Evolutionary conservation across 2,113 vertebrate genomes (phyloP).

Genomic region (Ailuropoda melanoleuca): DNA sequence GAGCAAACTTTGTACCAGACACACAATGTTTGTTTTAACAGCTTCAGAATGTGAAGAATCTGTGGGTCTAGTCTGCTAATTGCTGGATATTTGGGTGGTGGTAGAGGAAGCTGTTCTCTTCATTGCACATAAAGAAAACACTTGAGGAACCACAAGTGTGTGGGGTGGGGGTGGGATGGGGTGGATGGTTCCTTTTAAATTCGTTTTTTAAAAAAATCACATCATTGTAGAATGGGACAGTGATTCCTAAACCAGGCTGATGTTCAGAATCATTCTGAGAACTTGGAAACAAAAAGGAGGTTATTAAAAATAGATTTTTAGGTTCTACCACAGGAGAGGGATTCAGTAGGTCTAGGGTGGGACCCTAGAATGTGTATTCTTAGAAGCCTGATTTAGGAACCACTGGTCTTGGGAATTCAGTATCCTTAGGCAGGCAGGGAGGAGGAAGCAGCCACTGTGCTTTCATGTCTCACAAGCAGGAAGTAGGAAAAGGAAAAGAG

Average conservation of each 20-base stretch:
- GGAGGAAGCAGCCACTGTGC: background rate
- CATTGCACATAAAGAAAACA: slow-evolving; percentile 51
- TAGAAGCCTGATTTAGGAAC: background rate
- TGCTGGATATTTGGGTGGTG: slow-evolving; percentile 44
- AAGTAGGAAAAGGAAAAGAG: slow-evolving; percentile 48
- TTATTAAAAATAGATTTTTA: slow-evolving; percentile 42
- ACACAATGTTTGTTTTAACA: slow-evolving; percentile 49
- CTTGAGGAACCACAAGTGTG: slow-evolving; percentile 18
- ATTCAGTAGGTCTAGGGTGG: background rate
- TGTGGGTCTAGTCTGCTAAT: slow-evolving; percentile 69
- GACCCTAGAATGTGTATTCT: background rate
- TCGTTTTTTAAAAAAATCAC: background rate
- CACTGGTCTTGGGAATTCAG: background rate
- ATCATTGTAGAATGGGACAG: background rate
- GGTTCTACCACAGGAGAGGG: background rate
- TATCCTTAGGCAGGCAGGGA: background rate
- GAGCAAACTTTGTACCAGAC: slow-evolving; percentile 39
- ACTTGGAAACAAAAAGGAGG: background rate
- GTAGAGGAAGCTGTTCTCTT: slow-evolving; percentile 40
- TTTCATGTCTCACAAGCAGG: background rate
- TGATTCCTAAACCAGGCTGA: slow-evolving; percentile 17
- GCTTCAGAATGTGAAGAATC: slow-evolving; percentile 76
- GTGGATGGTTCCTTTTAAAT: slow-evolving; percentile 25
- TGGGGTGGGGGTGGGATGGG: background rate
- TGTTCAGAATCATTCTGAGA: slow-evolving; percentile 34